These are phyloP conservation scores for Quadroppia sp. DNA, from an alignment of 2,888 invertebrate genomes.

Conservation along the genomic window DNA sequence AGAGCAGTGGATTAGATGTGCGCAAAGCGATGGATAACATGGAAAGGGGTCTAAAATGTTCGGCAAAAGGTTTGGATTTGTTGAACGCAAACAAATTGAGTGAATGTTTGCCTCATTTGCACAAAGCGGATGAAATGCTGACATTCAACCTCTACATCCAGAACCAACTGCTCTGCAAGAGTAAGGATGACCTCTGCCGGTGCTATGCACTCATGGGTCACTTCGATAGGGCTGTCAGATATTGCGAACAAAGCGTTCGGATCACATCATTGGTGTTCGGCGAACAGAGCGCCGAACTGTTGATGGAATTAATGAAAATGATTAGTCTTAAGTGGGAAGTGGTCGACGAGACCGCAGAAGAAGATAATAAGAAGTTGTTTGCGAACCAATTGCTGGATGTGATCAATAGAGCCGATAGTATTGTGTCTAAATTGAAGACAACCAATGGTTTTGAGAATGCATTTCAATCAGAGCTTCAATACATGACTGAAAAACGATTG, in stretches of 20 bases:
- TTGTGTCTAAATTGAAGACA: slow-evolving; percentile 16
- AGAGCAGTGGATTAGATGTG: slow-evolving; percentile 20
- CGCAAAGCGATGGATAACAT: slow-evolving; percentile 6
- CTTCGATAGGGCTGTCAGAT: slow-evolving; percentile 33
- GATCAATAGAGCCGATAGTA: slow-evolving; percentile 23
- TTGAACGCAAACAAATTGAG: slow-evolving; percentile 12
- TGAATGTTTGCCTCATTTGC: slow-evolving; percentile 26
- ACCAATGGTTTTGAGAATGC: slow-evolving; percentile 24
- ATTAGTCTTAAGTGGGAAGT: slow-evolving; percentile 32
- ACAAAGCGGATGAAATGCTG: slow-evolving; percentile 24
- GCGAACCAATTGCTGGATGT: slow-evolving; percentile 24
- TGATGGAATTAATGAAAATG: slow-evolving; percentile 30
- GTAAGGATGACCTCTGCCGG: slow-evolving; percentile 33
- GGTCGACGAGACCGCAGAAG: neutral
- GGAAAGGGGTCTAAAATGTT: neutral
- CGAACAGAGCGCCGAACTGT: slow-evolving; percentile 26
- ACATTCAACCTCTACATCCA: slow-evolving; percentile 25
- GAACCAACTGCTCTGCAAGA: slow-evolving; percentile 18
- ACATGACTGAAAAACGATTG: slow-evolving; percentile 13
- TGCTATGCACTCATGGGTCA: slow-evolving; percentile 42
- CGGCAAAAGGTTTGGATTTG: slow-evolving; percentile 15
- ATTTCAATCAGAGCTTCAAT: slow-evolving; percentile 31
- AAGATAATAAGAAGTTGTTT: neutral
- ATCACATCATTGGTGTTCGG: slow-evolving; percentile 18
- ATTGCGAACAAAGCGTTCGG: slow-evolving; percentile 23